Conservation (phyloP, 37 sponge, comb jelly and placozoan genomes). For the Cliona cf. orientalis region DNA sequence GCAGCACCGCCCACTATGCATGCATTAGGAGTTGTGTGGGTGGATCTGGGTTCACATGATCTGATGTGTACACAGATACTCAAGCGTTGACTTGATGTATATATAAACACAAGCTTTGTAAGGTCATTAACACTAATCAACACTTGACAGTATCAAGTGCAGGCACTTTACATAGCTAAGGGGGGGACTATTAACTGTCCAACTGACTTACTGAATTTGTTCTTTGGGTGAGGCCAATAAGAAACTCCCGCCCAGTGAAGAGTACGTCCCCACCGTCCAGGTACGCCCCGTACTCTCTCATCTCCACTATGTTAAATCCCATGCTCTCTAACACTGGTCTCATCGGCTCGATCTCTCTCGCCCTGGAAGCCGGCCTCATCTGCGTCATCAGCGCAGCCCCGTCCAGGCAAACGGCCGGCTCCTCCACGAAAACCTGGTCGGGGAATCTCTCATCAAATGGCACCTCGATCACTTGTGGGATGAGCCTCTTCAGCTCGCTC, state of each 20-base stretch:
- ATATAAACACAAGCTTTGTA: too few species aligned
- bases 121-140: neutral
- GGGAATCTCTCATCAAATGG: slow-evolving; percentile 62
- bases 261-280: slow-evolving; percentile 87
- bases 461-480: slow-evolving; percentile 41
- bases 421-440: slow-evolving; percentile 79
- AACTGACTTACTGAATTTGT: slow-evolving; percentile 72
- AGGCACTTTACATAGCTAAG: too few species aligned
- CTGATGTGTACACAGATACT: too few species aligned
- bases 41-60: too few species aligned
- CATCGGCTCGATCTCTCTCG: slow-evolving; percentile 44
- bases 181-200: too few species aligned
- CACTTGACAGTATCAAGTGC: neutral
- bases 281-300: slow-evolving; percentile 40
- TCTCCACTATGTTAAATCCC: slow-evolving; percentile 49
- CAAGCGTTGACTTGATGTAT: too few species aligned
- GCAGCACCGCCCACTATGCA: too few species aligned
- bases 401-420: slow-evolving; percentile 59
- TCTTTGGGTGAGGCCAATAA: slow-evolving; percentile 64
- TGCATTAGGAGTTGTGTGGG: too few species aligned
- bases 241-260: slow-evolving; percentile 83
- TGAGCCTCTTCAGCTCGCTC: slow-evolving; percentile 34
- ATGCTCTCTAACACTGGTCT: slow-evolving; percentile 38
- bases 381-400: slow-evolving; percentile 51
- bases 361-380: slow-evolving; percentile 35